These are phyloP conservation scores for Eupsilia transversa DNA, from an alignment of 2,888 invertebrate genomes.

Conservation along the genomic window DNA sequence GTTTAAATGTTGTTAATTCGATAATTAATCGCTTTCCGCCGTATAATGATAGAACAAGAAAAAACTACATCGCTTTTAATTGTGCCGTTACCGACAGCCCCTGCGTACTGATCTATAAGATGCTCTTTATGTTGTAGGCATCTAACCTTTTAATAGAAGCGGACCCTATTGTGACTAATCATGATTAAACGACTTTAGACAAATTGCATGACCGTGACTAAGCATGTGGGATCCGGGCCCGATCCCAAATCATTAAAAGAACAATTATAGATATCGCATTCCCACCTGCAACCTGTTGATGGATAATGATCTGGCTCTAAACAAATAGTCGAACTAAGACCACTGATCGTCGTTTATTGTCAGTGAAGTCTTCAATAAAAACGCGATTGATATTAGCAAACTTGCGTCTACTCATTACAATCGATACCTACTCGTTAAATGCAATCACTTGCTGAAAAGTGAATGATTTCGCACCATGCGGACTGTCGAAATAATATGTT, in stretches of 20 bases:
- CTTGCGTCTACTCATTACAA: slow-evolving; percentile 36
- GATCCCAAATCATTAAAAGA: slow-evolving; percentile 90
- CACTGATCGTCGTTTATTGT: slow-evolving; percentile 74
- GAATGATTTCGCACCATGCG: slow-evolving; percentile 48
- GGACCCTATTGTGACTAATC: slow-evolving; percentile 90
- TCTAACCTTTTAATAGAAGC: slow-evolving; percentile 87
- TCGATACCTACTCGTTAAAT: slow-evolving; percentile 45
- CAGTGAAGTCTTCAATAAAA: slow-evolving; percentile 67
- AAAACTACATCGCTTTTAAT: slow-evolving; percentile 63
- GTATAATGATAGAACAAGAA: slow-evolving; percentile 59
- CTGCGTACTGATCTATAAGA: slow-evolving; percentile 71
- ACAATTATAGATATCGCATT: slow-evolving; percentile 90
- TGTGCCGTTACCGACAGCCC: slow-evolving; percentile 62
- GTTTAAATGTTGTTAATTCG: slow-evolving; percentile 64
- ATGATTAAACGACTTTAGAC: slow-evolving; percentile 91
- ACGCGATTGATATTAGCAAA: slow-evolving; percentile 69
- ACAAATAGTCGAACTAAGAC: slow-evolving; percentile 84
- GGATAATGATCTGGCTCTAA: slow-evolving; percentile 89
- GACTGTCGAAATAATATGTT: slow-evolving; percentile 57
- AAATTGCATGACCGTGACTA: slow-evolving; percentile 91
- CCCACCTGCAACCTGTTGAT: slow-evolving; percentile 89
- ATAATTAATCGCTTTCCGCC: slow-evolving; percentile 63
- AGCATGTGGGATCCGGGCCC: slow-evolving; percentile 85
- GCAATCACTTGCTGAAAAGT: slow-evolving; percentile 45
- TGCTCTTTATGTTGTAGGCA: slow-evolving; percentile 82